Evolutionary conservation across 2,888 invertebrate species (phyloP).

Genomic region (Himalopsyche kuldschensis): DNA sequence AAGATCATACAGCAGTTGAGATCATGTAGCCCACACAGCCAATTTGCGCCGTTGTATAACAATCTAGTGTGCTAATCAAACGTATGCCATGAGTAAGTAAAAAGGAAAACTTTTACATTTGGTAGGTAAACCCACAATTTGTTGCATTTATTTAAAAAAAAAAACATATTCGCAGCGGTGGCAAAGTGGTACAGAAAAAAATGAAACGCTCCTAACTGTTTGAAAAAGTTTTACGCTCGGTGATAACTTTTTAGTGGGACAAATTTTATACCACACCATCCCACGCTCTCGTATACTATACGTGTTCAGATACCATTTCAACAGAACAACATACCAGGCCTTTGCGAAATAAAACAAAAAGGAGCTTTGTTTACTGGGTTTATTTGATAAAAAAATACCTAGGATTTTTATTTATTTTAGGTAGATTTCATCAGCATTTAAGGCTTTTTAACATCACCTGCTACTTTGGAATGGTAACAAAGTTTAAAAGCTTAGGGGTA

Average conservation of each 20-base stretch:
- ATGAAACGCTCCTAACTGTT: conserved; percentile 1
- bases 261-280: conserved; percentile 23
- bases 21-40: too few relatives aligned
- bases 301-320: not conserved
- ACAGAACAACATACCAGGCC: not conserved
- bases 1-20: too few relatives aligned
- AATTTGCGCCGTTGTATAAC: too few relatives aligned
- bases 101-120: not conserved
- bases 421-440: too few relatives aligned
- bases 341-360: not conserved
- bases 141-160: conserved; percentile 6
- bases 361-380: not conserved
- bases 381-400: not conserved
- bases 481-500: too few relatives aligned
- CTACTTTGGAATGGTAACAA: too few relatives aligned
- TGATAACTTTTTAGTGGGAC: conserved; percentile 29
- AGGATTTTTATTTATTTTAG: not conserved
- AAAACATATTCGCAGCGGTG: not conserved
- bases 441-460: too few relatives aligned
- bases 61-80: not conserved
- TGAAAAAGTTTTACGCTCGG: conserved; percentile 23
- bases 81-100: not conserved
- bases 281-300: not conserved
- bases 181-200: conserved; percentile 8
- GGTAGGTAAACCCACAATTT: not conserved